These are phyloP conservation scores for Drosophila funebris DNA, from an alignment of 1,140 invertebrate genomes.

Conservation along the genomic window DNA sequence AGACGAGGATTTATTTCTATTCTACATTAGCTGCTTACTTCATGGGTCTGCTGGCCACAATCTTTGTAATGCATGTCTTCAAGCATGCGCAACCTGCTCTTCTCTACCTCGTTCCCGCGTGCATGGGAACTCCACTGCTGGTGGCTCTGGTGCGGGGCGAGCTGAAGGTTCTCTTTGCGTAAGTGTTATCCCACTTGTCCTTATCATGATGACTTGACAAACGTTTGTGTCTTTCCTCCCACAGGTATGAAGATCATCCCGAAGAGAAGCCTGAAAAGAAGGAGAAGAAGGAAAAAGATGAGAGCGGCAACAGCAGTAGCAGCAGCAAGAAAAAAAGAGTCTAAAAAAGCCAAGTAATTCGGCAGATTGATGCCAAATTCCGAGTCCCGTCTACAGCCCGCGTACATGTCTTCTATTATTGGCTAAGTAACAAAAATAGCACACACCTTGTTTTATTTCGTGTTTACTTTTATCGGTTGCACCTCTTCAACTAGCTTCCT, in stretches of 20 bases:
- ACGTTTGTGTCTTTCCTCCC: neutral
- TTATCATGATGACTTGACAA: neutral
- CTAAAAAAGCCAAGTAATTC: slow-evolving; percentile 76
- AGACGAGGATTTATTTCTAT: slow-evolving; percentile 96
- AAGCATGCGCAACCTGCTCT: slow-evolving; percentile 99
- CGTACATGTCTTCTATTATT: slow-evolving; percentile 62
- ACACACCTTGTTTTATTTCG: slow-evolving; percentile 10
- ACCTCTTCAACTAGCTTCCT: slow-evolving; percentile 20
- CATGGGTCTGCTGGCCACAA: slow-evolving; percentile 95
- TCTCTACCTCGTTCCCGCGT: slow-evolving; percentile 98
- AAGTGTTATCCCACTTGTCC: slow-evolving; percentile 84
- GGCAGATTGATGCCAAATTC: neutral
- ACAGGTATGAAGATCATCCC: slow-evolving; percentile 88
- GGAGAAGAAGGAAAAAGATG: slow-evolving; percentile 82
- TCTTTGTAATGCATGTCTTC: slow-evolving; percentile 99
- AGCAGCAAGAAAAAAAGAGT: slow-evolving; percentile 75
- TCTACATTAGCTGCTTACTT: slow-evolving; percentile 97
- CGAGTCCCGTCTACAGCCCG: slow-evolving; percentile 25
- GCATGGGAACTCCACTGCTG: slow-evolving; percentile 93
- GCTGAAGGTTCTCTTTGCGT: slow-evolving; percentile 95
- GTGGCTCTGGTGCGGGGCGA: slow-evolving; percentile 96
- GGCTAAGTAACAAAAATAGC: slow-evolving; percentile 26
- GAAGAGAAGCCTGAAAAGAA: slow-evolving; percentile 84
- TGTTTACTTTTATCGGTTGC: slow-evolving; percentile 37
- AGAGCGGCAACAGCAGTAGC: slow-evolving; percentile 39